phyloP scores from a whole-genome alignment of 2,797 vertebrate genomes.

The Philypnodon macrostomus region DNA sequence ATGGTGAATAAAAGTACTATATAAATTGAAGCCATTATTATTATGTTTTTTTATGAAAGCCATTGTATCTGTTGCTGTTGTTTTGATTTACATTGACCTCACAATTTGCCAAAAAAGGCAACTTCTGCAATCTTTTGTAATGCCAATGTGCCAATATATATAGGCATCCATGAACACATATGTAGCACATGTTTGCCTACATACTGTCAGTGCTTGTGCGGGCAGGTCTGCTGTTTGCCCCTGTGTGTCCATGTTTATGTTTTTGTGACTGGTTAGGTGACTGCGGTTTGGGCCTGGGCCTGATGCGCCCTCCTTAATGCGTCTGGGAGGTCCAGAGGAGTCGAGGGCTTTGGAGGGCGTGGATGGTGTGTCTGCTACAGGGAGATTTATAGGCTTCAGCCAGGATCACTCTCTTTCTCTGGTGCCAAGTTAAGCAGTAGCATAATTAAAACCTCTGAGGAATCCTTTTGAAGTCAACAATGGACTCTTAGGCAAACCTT shows the following conservation, averaged over 20 bases:
- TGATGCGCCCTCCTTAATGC: conserved; percentile 60
- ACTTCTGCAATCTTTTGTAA: no score
- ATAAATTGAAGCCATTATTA: no score
- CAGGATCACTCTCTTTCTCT: conserved; percentile 78
- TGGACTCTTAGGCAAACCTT: conserved; percentile 76
- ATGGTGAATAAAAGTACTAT: no score
- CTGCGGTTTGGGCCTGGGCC: conserved; percentile 62
- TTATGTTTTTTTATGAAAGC: no score
- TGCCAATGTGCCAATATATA: neutral
- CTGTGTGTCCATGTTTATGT: conserved; percentile 51
- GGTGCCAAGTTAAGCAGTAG: conserved; percentile 83
- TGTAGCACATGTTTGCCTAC: conserved; percentile 15
- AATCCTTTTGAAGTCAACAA: conserved; percentile 84
- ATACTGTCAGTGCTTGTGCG: conserved; percentile 12
- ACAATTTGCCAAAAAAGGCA: no score
- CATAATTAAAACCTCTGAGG: conserved; percentile 82
- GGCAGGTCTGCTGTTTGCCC: conserved; percentile 44
- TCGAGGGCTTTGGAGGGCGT: conserved; percentile 76
- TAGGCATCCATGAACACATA: neutral
- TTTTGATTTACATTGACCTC: no score
- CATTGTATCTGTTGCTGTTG: neutral
- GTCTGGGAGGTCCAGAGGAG: conserved; percentile 79
- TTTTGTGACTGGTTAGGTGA: conserved; percentile 46
- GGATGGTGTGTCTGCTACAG: conserved; percentile 74
- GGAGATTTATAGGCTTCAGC: conserved; percentile 81